Evolutionary conservation across 2,113 vertebrate species (phyloP), one percentile per base, ranked within the genome.

Genomic region (Hirundichthys speculiger): DNA sequence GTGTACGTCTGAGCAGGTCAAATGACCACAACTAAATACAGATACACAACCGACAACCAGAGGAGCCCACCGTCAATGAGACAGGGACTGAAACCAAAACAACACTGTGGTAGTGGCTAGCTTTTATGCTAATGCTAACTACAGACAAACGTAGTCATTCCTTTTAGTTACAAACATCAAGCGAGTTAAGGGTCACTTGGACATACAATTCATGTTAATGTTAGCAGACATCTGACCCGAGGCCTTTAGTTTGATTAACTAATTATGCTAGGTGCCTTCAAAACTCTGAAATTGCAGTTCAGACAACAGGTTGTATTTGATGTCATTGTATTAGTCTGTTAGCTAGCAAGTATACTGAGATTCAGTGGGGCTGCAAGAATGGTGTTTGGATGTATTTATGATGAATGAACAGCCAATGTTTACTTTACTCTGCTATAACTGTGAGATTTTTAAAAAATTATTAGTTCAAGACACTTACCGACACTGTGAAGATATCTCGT

Each of bases 241-340:
- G n/a, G 14, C 2, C 5, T 22, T 14, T 8, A 3, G 1, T 61
- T 4, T 20, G n/a, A 54, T 8, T 1, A 43, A 56, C 2, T 13
- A 18, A n/a, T 7, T 3, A 3, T 3, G n/a, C 13, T 42, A 3
- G 40, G 39, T 15, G n/a, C 46, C 27, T 46, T 64, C 0, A 43
- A 22, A 57, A 62, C 15, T 50, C 50, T 30, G 21, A 24, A 56
- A 12, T 43, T 55, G 54, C 40, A 55, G 16, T 7, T 64, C 12
- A 43, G 13, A 87, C 88, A 89, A 88, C 86, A 88, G 84, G 80
- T 87, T 79, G 83, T 46, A n/a, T 45, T 45, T 1, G 5, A n/a
- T 34, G 30, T 34, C 60, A 47, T 48, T 34, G 62, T 45, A 10
- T 57, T 43, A 8, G 13, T 0, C 14, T 50, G 67, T 49, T 77